Evolutionary conservation across 2,113 vertebrate species (phyloP).

Genomic region (Vimba vimba): DNA sequence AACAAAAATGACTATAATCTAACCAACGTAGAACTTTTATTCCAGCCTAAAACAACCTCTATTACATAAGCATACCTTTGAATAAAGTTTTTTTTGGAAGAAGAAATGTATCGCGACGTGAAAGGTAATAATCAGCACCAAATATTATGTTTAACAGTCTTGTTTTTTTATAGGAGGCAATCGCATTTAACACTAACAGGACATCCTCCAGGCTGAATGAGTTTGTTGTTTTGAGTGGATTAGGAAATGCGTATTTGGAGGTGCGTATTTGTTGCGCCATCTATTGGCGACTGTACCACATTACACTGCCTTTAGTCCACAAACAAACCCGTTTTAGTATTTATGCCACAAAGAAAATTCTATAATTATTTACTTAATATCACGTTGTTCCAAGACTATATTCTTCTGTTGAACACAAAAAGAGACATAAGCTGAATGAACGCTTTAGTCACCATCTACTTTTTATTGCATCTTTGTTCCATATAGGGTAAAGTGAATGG

Average conservation of each 20-base stretch:
- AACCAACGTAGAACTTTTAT: neutral
- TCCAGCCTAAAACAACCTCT: neutral
- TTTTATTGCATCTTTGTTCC: neutral
- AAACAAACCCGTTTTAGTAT: neutral
- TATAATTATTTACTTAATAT: neutral
- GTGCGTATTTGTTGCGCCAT: slow-evolving; percentile 26
- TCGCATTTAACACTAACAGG: neutral
- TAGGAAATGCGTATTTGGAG: neutral
- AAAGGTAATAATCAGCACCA: neutral
- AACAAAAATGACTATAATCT: neutral
- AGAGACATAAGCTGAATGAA: neutral
- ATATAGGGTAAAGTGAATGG: neutral
- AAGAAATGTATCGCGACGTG: neutral
- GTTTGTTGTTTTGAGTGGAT: neutral
- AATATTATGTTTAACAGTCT: neutral
- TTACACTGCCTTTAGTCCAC: slow-evolving; percentile 1
- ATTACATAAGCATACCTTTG: neutral
- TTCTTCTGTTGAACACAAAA: neutral
- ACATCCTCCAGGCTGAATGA: neutral
- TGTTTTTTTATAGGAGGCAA: neutral
- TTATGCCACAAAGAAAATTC: neutral
- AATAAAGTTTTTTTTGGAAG: neutral
- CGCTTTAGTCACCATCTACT: neutral
- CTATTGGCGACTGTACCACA: neutral
- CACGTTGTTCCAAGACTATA: neutral